phyloP scores from a whole-genome alignment of 2,797 vertebrate species.

The Emys orbicularis region DNA sequence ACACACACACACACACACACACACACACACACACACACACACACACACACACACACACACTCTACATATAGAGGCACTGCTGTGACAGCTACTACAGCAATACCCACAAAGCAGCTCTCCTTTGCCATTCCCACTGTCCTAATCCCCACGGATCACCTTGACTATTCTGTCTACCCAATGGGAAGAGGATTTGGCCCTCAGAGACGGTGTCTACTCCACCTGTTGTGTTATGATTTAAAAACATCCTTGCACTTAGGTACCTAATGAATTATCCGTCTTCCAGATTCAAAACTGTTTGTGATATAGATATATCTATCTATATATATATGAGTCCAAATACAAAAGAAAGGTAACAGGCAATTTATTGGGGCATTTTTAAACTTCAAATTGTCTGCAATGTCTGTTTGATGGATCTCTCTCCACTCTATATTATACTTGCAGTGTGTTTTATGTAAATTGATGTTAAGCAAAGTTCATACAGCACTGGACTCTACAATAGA shows the following conservation, averaged over 20 bases:
- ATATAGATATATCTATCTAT: too few relatives aligned
- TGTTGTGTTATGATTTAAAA: constrained; percentile 4
- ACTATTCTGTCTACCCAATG: background rate
- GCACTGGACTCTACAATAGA: background rate
- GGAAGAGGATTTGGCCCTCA: background rate
- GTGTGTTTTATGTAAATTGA: constrained; percentile 1
- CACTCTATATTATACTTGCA: background rate
- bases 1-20: too few relatives aligned
- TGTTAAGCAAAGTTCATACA: constrained; percentile 35
- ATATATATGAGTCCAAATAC: background rate
- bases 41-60: background rate
- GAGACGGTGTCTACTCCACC: background rate
- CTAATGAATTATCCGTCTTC: background rate
- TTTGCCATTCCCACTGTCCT: background rate
- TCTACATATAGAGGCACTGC: background rate
- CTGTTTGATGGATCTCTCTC: background rate
- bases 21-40: background rate
- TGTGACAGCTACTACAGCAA: background rate
- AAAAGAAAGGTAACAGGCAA: background rate
- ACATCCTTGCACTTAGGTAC: background rate
- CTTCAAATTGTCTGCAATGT: constrained; percentile 19
- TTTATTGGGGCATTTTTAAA: constrained; percentile 33
- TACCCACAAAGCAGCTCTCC: background rate
- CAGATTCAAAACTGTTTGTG: constrained; percentile 16
- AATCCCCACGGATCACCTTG: background rate